Conservation (phyloP, 2,113 vertebrate species). For the Erythrocercus mccallii region DNA sequence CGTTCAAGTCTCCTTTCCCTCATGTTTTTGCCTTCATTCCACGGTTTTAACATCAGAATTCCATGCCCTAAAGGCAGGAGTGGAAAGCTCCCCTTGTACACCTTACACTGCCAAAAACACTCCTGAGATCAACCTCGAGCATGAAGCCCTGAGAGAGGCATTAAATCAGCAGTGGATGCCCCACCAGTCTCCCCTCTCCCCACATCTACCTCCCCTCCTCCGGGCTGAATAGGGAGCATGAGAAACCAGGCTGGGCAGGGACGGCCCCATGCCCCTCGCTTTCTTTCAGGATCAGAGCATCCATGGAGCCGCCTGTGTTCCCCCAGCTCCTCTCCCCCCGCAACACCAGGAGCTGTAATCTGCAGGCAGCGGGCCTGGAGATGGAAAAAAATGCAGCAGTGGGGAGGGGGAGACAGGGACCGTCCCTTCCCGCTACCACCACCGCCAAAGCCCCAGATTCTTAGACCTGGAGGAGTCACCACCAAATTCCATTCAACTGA, state of each 20-base stretch:
- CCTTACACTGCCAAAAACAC: not conserved
- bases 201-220: not conserved
- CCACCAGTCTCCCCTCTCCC: not conserved
- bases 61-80: not conserved
- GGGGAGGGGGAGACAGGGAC: not conserved
- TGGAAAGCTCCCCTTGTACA: rapidly evolving
- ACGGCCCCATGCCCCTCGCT: not conserved
- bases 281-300: constrained; percentile 27
- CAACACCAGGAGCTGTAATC: not conserved
- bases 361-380: not conserved
- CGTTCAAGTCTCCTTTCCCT: not conserved
- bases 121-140: not conserved
- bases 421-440: not conserved
- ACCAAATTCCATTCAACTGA: constrained; percentile 78
- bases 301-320: not conserved
- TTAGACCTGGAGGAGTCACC: constrained; percentile 75
- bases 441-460: constrained; percentile 40
- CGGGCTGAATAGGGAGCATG: constrained; percentile 37
- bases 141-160: not conserved
- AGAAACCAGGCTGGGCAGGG: constrained; percentile 36
- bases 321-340: not conserved
- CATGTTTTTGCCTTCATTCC: not conserved
- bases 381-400: constrained; percentile 24
- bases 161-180: not conserved
- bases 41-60: not conserved